Evolutionary conservation across 2,888 invertebrate species (phyloP), one percentile per base, ranked within the genome.

Genomic region (Caenorhabditis parvicauda): DNA sequence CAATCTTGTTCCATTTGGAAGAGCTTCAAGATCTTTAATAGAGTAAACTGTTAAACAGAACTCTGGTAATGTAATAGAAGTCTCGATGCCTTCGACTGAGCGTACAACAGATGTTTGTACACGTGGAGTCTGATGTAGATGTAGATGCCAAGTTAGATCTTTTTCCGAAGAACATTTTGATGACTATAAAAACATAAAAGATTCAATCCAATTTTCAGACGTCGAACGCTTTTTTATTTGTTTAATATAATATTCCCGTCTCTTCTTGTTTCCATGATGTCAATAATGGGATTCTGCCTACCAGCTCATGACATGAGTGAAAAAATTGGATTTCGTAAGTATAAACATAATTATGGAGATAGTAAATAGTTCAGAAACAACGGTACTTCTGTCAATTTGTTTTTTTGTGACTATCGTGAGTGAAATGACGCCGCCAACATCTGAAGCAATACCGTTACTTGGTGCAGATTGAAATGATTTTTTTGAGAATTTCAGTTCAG

Each of bases 401-500:
- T 92, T 93, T 86, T 93, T 92, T 88, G 88, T 92, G 86, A 91
- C 92, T 87, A 89, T 93, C 87, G 92, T 93, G 83, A 92, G 92
- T 81, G 92, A 93, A 88, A 92, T 91, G 86, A 89, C 92, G 88
- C 92, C 95, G 85, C 91, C 91, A 44, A 94, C 94, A 85, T 95
- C 95, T 92, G 75, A 71, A 62, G 66, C 70, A 21, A 69, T 74
- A 1, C 74, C 74, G 1, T 37, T 74, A 1, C 46, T 74, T 6
- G 74, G 74, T 72, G n/a, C n/a, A n/a, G n/a, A n/a, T n/a, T n/a
- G n/a, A n/a, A 41, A 1, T 19, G 14, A 44, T 7, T 12, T 19
- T 0, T 39, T 21, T 27, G 6, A 3, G 4, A 17, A 46, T 27
- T 44, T 38, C 29, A 14, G 49, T 60, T 46, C 51, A 72, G 75